Evolutionary conservation across 2,888 invertebrate species (phyloP).

Genomic region (Ethmia dodecea): DNA sequence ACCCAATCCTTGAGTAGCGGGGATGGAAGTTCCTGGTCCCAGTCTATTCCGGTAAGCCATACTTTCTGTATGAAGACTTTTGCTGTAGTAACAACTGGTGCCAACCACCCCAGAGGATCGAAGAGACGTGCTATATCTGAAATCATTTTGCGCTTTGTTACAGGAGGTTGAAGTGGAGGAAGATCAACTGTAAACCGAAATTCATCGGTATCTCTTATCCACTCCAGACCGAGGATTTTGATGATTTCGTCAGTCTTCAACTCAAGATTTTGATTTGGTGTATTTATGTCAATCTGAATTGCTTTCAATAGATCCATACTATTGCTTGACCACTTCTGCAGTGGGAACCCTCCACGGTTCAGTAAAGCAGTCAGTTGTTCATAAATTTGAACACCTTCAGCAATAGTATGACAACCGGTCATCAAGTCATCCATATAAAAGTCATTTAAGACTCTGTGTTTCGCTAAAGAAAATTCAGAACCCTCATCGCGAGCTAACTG

Average conservation of each 20-base stretch:
- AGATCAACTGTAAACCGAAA: conserved; percentile 13
- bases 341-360: conserved; percentile 13
- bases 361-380: conserved; percentile 21
- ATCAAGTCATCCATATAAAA: conserved; percentile 25
- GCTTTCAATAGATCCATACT: conserved; percentile 5
- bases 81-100: conserved; percentile 14
- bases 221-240: conserved; percentile 22
- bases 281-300: conserved; percentile 1
- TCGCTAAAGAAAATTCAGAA: conserved; percentile 18
- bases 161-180: neutral
- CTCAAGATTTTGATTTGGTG: conserved; percentile 3
- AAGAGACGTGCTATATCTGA: conserved; percentile 16
- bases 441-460: conserved; percentile 16
- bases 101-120: conserved; percentile 23
- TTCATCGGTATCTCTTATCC: conserved; percentile 17
- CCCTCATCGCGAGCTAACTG: conserved; percentile 25
- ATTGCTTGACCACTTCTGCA: conserved; percentile 21
- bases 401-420: conserved; percentile 20
- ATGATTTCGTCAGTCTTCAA: conserved; percentile 17
- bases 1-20: conserved; percentile 14
- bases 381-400: conserved; percentile 18
- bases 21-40: conserved; percentile 19
- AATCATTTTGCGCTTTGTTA: conserved; percentile 20
- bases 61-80: conserved; percentile 20
- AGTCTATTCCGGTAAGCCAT: conserved; percentile 19